Base-by-base conservation (phyloP, 2,888 invertebrate species). In the Dryomyza anilis region DNA sequence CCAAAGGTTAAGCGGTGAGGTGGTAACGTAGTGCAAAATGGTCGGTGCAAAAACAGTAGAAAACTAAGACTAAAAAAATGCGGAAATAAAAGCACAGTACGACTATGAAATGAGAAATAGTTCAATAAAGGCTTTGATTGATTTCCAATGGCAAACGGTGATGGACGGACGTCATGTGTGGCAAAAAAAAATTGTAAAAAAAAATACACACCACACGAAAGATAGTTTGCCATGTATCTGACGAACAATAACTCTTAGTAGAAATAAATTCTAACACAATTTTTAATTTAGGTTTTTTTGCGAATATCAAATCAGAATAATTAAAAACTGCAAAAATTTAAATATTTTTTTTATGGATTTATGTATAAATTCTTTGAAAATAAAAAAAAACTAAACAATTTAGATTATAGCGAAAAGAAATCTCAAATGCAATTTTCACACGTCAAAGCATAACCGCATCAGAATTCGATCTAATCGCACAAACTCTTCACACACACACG, bases 381-480 rank as follows among this genome's bases (percentile, higher is more conserved):
- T 4, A 21, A 48, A 21, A 23, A n/a, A n/a, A n/a, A n/a, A n/a
- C n/a, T n/a, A n/a, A n/a, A n/a, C n/a, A n/a, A n/a, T n/a, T n/a
- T n/a, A n/a, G n/a, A n/a, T n/a, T n/a, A n/a, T n/a, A n/a, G n/a
- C n/a, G n/a, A n/a, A n/a, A n/a, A 12, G 39, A 39, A 39, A 39
- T 39, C n/a, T 39, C 39, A 60, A 60, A 52, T 58, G 25, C 29
- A 58, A 58, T 58, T 60, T 60, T 52, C 50, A 36, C 50, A 52
- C 60, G 39, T 60, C 60, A 60, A 39, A 61, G 48, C n/a, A 55
- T 45, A 65, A 55, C 56, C 65, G 21, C 55, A 39, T 56, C 60
- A 59, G 27, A 60, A 56, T 57, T 65, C 60, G 60, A 65, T 60
- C 65, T 48, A 39, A 50, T 57, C 48, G 10, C 36, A 19, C 59